These are phyloP conservation scores for Ivindomyrus marchei DNA, from an alignment of 2,113 vertebrate species.

Conservation along the genomic window DNA sequence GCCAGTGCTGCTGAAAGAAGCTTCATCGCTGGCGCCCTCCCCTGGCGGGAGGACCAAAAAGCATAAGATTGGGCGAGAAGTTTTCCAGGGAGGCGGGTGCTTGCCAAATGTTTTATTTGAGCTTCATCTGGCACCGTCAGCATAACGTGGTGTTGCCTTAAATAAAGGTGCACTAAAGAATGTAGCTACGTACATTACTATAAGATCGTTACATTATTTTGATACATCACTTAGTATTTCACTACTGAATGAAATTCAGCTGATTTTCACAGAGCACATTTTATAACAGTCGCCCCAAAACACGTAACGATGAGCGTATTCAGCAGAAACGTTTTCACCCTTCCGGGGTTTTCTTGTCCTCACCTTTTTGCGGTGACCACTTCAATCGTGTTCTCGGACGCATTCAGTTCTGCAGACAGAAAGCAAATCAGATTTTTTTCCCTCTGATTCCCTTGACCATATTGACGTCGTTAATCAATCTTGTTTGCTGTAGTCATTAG, in stretches of 20 bases:
- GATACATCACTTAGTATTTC: not conserved
- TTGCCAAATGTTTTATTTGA: not conserved
- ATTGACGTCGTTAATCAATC: not conserved
- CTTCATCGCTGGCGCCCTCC: not conserved
- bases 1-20: not conserved
- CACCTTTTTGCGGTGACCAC: conserved; percentile 32
- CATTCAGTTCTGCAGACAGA: conserved; percentile 20
- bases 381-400: conserved; percentile 31
- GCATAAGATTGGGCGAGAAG: not conserved
- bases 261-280: not conserved
- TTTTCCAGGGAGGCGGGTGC: not conserved
- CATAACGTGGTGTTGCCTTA: not conserved
- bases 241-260: not conserved
- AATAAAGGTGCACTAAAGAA: not conserved
- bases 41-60: not conserved
- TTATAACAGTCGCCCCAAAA: not conserved
- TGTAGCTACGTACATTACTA: not conserved
- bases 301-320: not conserved
- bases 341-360: not conserved
- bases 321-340: not conserved
- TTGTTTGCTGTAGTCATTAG: not conserved
- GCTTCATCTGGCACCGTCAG: not conserved
- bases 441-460: not conserved
- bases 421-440: not conserved
- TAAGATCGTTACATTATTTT: not conserved